Base-by-base conservation (phyloP, 2,797 vertebrate genomes). In the Ctenopoma multispine region DNA sequence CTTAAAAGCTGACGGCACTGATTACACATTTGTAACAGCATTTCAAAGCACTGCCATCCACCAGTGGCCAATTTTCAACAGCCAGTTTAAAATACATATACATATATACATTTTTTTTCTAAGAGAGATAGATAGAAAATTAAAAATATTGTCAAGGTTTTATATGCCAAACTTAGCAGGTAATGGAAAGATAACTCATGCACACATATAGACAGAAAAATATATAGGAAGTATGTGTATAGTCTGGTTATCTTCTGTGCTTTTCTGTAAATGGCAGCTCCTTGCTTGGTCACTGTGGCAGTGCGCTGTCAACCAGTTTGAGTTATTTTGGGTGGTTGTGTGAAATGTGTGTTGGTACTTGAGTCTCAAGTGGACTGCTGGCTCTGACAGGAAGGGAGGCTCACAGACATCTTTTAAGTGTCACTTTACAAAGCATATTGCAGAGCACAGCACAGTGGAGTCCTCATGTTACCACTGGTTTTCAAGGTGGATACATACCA, bases 331-430 rank as follows among this genome's bases (percentile, higher is more conserved):
- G 86, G 83, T 69, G 73, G 68, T 72, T 80, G 85, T 86, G 79
- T 78, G 68, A 91, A 90, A 90, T 88, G 77, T 82, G 77, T 84
- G 83, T 83, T 81, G 79, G 81, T 89, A 84, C 91, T 92, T 85
- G 74, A 91, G 86, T 82, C 84, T 88, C 69, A 89, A 92, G 90
- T 90, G 85, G 84, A 75, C 80, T 56, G 78, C 84, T 82, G 79
- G 69, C 86, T 86, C 65, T 84, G 81, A 89, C 88, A 91, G 87
- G 86, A 87, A 79, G 75, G 74, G 77, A 87, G 79, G 87, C 85
- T 86, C 80, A 58, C 79, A 85, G 71, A 84, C 80, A 86, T 86
- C 86, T 82, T 84, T 75, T 81, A 83, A 88, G 86, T 88, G 89
- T 82, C 76, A 80, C 82, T 90, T 89, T 84, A 88, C 80, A 87